These are phyloP conservation scores for Loxodonta africana DNA, from an alignment of 2,113 vertebrate genomes.

Conservation along the genomic window DNA sequence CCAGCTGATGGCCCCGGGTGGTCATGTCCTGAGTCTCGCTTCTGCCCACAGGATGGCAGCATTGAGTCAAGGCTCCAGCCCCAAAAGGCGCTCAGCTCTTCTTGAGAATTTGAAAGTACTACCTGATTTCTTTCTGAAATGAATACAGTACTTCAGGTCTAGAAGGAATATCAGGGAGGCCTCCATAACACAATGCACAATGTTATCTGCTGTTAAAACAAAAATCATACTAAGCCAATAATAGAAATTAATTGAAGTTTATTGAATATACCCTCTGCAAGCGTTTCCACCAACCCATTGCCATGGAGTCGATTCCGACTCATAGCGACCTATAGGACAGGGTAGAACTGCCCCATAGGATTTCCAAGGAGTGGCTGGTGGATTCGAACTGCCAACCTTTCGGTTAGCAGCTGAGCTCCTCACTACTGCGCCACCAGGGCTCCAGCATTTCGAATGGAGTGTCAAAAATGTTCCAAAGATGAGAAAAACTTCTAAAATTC, in stretches of 20 bases:
- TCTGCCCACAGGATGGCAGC: conserved; percentile 86
- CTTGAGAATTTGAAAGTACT: neutral
- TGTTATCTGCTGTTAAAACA: neutral
- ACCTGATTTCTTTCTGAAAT: neutral
- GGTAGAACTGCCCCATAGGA: no score
- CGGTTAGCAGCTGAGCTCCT: neutral
- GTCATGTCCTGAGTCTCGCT: neutral
- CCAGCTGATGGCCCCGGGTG: neutral
- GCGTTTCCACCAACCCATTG: neutral
- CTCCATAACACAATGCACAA: neutral
- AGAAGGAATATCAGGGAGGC: neutral
- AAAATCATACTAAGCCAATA: no score
- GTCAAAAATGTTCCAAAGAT: neutral
- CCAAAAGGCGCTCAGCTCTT: neutral
- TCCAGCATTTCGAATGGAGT: no score
- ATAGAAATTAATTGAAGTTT: neutral
- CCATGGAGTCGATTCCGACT: neutral
- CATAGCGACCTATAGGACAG: neutral
- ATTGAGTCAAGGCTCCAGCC: conserved; percentile 62
- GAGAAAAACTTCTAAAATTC: neutral
- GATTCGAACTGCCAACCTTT: no score
- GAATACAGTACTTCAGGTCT: neutral
- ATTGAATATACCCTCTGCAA: neutral
- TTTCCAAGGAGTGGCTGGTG: neutral
- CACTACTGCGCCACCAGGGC: neutral